Percentiles rank a stretch among this genome's conserved stretches.
Conservation (phyloP, 64 coral and sea anemone species). For the Actinia tenebrosa region DNA sequence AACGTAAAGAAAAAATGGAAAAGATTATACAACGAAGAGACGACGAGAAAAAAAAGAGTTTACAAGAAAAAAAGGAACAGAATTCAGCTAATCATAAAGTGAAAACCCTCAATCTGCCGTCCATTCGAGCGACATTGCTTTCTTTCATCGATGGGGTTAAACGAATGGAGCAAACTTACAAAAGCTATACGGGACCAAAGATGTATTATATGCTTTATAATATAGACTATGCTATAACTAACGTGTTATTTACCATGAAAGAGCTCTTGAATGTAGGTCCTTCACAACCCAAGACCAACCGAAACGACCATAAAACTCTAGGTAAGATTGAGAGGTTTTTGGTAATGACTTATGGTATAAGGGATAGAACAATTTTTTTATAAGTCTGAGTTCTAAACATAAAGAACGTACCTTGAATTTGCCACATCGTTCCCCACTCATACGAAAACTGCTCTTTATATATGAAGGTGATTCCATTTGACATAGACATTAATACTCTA, state of each 20-base stretch:
- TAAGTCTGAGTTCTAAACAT: background rate
- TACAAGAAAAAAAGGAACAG: background rate
- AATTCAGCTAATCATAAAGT: background rate
- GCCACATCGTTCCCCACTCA: no score
- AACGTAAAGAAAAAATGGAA: background rate
- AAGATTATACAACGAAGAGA: background rate
- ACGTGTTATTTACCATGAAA: background rate
- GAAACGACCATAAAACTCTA: background rate
- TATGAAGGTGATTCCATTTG: no score
- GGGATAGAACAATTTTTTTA: no score
- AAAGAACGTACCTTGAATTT: no score
- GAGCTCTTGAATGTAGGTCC: background rate
- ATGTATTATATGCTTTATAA: constrained; percentile 9
- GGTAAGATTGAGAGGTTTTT: background rate
- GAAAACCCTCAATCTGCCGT: background rate
- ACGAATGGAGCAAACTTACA: background rate
- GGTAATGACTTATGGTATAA: no score
- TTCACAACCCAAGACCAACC: background rate
- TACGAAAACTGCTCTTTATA: no score
- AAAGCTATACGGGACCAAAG: background rate
- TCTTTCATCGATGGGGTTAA: background rate
- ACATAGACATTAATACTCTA: background rate
- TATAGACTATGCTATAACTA: background rate
- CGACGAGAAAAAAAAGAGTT: background rate
- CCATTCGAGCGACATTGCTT: background rate